Base-by-base conservation (phyloP, 2,888 invertebrate genomes). In the Conops quadrifasciatus region DNA sequence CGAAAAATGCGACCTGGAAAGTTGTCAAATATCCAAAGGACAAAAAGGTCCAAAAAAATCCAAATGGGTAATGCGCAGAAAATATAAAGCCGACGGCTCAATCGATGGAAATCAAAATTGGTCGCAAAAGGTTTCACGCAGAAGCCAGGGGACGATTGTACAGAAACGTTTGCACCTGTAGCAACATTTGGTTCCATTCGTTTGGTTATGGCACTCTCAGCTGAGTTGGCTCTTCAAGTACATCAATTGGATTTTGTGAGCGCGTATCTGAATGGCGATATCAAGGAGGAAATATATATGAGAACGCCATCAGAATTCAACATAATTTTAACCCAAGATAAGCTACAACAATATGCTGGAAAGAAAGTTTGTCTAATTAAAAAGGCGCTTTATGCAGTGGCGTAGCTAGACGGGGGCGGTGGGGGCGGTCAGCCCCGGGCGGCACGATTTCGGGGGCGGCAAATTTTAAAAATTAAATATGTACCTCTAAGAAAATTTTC, bases 41-140 rank as follows among this genome's bases (percentile, higher is more conserved):
- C 5, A 73, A 70, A 19, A 78, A 77, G 73, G 67, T 77, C n/a
- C n/a, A 28, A 73, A 79, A 28, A 74, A 76, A 62, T 79, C 75
- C 21, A 78, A 78, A 60, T 80, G 79, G 77, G 77, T 78, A 1
- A 74, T 77, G 19, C 76, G 76, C 64, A 76, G 74, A 16, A 81
- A 80, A 71, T 67, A 73, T 43, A 75, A 77, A 56, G 73, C 75
- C 30, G 74, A 77, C 19, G 80, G 79, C 59, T 72, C 72, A 45
- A 53, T 78, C 2, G 72, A 73, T 11, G 77, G 53, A 82, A 81
- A 67, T 80, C 81, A 1, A 67, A 81, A 45, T 67, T 82, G 28
- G 81, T 81, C 4, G 79, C 80, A 24, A 77, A 78, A 68, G 81
- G 80, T 19, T 81, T 77, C 68, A 75, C 74, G 1, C 81, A 82